phyloP scores from a whole-genome alignment of 2,113 vertebrate species.

The Xenopus tropicalis region DNA sequence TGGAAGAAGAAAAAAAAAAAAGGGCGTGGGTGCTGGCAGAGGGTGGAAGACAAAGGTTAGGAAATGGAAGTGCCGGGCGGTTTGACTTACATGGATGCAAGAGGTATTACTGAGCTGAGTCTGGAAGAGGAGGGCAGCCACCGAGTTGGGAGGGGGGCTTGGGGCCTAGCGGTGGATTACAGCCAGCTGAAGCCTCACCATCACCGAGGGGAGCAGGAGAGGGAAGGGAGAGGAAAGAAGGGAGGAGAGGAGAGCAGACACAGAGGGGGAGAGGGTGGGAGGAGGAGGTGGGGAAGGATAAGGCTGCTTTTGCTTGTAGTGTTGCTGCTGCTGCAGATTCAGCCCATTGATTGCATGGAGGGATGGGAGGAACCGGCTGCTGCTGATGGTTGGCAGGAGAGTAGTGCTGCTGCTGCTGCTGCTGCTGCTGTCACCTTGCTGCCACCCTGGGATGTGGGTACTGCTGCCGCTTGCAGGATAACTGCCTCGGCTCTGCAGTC shows the following conservation, averaged over 20 bases:
- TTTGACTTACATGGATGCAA: conserved; percentile 40
- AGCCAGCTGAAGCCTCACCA: conserved; percentile 45
- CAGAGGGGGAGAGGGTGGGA: conserved; percentile 15
- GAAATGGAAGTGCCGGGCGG: neutral
- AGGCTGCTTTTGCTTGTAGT: conserved; percentile 34
- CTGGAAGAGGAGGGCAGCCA: conserved; percentile 35
- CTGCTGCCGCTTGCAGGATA: neutral
- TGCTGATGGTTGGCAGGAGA: conserved; percentile 4
- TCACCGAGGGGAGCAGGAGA: conserved; percentile 45
- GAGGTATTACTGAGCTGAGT: conserved; percentile 37
- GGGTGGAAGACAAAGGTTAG: conserved; percentile 10
- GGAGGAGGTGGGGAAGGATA: conserved; percentile 37
- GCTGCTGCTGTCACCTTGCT: conserved; percentile 26
- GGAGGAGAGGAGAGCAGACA: conserved; percentile 12
- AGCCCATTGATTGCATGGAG: conserved; percentile 45
- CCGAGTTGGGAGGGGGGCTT: neutral
- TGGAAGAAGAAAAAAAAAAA: too few species aligned
- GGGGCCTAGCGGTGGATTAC: conserved; percentile 44
- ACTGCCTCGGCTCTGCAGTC: conserved; percentile 3
- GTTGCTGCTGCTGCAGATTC: conserved; percentile 39
- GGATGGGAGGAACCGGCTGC: conserved; percentile 34
- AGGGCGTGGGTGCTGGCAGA: conserved; percentile 2
- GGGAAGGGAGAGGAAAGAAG: conserved; percentile 44
- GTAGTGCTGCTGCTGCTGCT: conserved; percentile 20
- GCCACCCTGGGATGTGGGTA: conserved; percentile 5